Evolutionary conservation across 2,888 invertebrate species (phyloP), one percentile per base, ranked within the genome.

Genomic region (Pseudanteris insignis): DNA sequence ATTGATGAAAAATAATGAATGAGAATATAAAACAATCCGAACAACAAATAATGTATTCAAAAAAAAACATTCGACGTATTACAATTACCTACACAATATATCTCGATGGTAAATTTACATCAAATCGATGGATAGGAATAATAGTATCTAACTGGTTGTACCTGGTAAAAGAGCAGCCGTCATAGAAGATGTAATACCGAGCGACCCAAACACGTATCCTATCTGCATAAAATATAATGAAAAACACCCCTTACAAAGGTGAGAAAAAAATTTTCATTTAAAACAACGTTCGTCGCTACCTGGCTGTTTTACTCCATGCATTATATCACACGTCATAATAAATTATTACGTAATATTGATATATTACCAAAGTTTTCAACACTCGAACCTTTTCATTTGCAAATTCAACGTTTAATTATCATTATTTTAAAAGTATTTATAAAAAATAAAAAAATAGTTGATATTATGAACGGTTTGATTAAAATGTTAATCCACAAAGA

Each of bases 151-250:
- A 55, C 48, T 38, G 29, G 32, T 26, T 47, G 36, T 66, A 73
- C 64, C 77, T 69, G 76, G 71, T 70, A 77, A 77, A 77, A 74
- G 77, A 68, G 73, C 77, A 77, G 72, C 75, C 73, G 72, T 70
- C 65, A 65, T 67, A 50, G 59, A 66, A 64, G 61, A 65, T 64
- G 68, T 75, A 74, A 75, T 74, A 73, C 74, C 63, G 65, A 63
- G 63, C 68, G 70, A 69, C 74, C 73, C 66, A 65, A 63, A 65
- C 69, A 69, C 70, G 68, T 70, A 71, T 70, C 71, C 66, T 63
- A 75, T 74, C 70, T 71, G 70, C 74, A 74, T 74, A 68, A 72
- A 67, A 48, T 34, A 44, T 47, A 54, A 57, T 51, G 55, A 53
- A 43, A 60, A 38, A 60, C 53, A 51, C 50, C 46, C 50, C 58